These are phyloP conservation scores for Eueides isabella DNA, from an alignment of 1,140 invertebrate genomes.

Conservation along the genomic window DNA sequence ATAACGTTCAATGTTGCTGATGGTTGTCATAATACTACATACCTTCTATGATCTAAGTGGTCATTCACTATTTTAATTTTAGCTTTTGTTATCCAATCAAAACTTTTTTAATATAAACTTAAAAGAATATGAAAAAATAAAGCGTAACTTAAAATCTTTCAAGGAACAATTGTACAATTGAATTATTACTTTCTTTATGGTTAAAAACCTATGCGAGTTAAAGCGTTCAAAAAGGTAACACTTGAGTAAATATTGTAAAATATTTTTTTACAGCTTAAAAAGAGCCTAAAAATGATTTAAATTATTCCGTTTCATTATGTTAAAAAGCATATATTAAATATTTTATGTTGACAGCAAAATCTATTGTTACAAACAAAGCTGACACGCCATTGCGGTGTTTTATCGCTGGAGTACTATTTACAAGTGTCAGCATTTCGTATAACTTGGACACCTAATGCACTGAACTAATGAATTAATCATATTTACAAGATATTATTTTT, in stretches of 20 bases:
- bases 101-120: too few species aligned
- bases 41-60: not conserved
- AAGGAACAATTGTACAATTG: too few species aligned
- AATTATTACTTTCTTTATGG: too few species aligned
- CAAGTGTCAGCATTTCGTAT: slow-evolving; percentile 27
- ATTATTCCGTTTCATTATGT: not conserved
- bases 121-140: too few species aligned
- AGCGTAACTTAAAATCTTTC: too few species aligned
- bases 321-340: slow-evolving; percentile 9
- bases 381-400: slow-evolving; percentile 17
- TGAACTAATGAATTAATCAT: not conserved
- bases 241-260: too few species aligned
- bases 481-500: not conserved
- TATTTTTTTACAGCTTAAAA: not conserved
- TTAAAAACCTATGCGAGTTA: too few species aligned
- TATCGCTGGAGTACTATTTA: slow-evolving; percentile 23
- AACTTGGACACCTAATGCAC: not conserved
- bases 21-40: slow-evolving; percentile 23
- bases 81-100: not conserved
- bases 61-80: not conserved
- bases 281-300: not conserved
- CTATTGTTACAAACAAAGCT: slow-evolving; percentile 31
- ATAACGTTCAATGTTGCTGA: slow-evolving; percentile 33
- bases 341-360: slow-evolving; percentile 32
- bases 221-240: too few species aligned